phyloP scores from a whole-genome alignment of 2,797 vertebrate genomes.

The Simalia tracyae region DNA sequence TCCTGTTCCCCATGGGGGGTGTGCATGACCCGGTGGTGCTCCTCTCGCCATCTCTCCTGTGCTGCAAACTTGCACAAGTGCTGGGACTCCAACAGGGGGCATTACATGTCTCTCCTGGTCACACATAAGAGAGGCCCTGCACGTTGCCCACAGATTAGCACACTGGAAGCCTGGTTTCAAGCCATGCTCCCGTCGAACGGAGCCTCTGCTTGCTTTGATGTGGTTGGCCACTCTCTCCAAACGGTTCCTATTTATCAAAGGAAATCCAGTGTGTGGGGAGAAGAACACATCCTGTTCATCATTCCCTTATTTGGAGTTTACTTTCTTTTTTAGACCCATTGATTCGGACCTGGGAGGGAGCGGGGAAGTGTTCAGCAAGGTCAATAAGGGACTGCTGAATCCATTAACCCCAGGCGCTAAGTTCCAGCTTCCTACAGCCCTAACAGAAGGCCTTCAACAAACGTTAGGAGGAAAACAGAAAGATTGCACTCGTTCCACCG shows the following conservation, averaged over 20 bases:
- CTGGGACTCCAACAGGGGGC: too few species aligned
- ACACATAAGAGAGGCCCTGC: not conserved
- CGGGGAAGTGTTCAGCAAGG: not conserved
- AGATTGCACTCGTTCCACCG: not conserved
- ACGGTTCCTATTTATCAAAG: not conserved
- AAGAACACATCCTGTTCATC: not conserved
- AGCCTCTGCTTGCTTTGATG: not conserved
- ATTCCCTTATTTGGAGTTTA: not conserved
- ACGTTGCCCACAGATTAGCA: not conserved
- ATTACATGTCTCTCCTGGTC: too few species aligned
- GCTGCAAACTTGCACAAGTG: not conserved
- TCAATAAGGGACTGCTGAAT: not conserved
- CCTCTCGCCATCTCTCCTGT: not conserved
- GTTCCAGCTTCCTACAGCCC: not conserved
- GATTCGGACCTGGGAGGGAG: not conserved
- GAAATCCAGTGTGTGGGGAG: not conserved
- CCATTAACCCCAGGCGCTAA: not conserved
- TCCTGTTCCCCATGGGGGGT: not conserved
- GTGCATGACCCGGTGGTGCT: not conserved
- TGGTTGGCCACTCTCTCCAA: not conserved
- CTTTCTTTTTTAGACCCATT: not conserved
- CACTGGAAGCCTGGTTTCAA: not conserved
- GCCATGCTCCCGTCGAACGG: not conserved
- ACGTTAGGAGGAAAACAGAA: not conserved
- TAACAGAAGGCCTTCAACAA: not conserved